Evolutionary conservation across 2,113 vertebrate species (phyloP).

Genomic region (Amphiprion percula): DNA sequence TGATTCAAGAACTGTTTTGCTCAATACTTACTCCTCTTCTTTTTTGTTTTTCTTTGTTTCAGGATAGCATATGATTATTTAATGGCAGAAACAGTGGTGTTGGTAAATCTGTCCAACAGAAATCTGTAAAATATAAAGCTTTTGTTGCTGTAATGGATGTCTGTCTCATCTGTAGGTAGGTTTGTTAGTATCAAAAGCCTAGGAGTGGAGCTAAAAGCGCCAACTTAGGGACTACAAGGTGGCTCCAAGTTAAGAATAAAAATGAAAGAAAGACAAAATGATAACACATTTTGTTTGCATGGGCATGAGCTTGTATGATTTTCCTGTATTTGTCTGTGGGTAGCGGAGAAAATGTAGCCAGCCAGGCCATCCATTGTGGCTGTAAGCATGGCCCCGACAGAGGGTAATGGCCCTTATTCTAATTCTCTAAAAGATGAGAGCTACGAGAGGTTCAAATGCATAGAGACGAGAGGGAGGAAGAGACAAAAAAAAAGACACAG

Average conservation of each 20-base stretch:
- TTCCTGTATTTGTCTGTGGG: constrained; percentile 9
- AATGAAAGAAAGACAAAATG: not conserved
- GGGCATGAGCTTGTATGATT: not conserved
- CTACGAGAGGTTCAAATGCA: constrained; percentile 52
- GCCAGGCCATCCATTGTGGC: constrained; percentile 44
- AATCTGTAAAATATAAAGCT: not conserved
- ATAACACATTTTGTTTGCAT: not conserved
- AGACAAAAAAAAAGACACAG: constrained; percentile 34
- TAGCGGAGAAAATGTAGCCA: constrained; percentile 27
- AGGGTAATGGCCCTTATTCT: constrained; percentile 71
- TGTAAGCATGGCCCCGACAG: constrained; percentile 41
- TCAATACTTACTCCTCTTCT: too few relatives aligned
- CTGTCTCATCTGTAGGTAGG: not conserved
- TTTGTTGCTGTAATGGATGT: constrained; percentile 23
- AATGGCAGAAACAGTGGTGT: too few relatives aligned
- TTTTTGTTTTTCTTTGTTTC: too few relatives aligned
- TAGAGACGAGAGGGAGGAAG: constrained; percentile 38
- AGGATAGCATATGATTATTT: too few relatives aligned
- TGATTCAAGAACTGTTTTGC: too few relatives aligned
- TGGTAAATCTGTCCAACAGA: too few relatives aligned
- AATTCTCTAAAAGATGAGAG: constrained; percentile 67
- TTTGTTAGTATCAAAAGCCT: not conserved
- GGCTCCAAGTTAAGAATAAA: not conserved
- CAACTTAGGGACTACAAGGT: not conserved
- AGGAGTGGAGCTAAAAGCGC: constrained; percentile 4